Conservation (phyloP, 2,888 invertebrate genomes). For the Agapetus fuscipes region DNA sequence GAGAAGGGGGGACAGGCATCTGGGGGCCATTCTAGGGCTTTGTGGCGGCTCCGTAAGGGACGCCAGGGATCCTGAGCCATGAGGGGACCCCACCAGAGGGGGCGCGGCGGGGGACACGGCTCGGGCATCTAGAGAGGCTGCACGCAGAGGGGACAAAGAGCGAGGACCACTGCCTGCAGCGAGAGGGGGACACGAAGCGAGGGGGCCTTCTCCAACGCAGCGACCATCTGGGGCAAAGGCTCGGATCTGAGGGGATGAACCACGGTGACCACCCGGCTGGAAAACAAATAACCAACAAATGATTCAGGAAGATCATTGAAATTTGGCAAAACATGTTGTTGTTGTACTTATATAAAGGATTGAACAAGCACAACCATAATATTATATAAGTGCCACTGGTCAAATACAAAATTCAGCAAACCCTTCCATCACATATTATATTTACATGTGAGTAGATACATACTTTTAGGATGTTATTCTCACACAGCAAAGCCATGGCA, state of each 20-base stretch:
- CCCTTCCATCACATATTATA: no score
- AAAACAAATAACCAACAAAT: slow-evolving; percentile 4
- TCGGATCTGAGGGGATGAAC: slow-evolving; percentile 75
- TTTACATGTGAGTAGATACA: no score
- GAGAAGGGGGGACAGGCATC: slow-evolving; percentile 68
- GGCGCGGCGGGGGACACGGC: slow-evolving; percentile 59
- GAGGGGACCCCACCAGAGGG: slow-evolving; percentile 49
- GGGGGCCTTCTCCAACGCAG: slow-evolving; percentile 42
- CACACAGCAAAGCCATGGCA: no score
- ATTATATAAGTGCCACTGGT: no score
- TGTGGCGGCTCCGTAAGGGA: slow-evolving; percentile 36
- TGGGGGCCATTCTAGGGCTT: slow-evolving; percentile 39
- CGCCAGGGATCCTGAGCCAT: slow-evolving; percentile 59
- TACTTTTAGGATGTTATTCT: no score
- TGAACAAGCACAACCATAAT: no score
- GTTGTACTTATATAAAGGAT: no score
- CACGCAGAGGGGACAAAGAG: slow-evolving; percentile 70
- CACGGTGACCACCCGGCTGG: slow-evolving; percentile 55
- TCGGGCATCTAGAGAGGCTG: slow-evolving; percentile 67
- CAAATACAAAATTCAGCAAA: no score
- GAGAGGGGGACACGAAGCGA: no score
- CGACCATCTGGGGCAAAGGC: slow-evolving; percentile 77
- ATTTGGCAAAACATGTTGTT: background rate
- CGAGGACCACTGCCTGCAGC: slow-evolving; percentile 51
- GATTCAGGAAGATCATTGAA: background rate